phyloP scores from a whole-genome alignment of 2,797 vertebrate species.

The Capromys pilorides region DNA sequence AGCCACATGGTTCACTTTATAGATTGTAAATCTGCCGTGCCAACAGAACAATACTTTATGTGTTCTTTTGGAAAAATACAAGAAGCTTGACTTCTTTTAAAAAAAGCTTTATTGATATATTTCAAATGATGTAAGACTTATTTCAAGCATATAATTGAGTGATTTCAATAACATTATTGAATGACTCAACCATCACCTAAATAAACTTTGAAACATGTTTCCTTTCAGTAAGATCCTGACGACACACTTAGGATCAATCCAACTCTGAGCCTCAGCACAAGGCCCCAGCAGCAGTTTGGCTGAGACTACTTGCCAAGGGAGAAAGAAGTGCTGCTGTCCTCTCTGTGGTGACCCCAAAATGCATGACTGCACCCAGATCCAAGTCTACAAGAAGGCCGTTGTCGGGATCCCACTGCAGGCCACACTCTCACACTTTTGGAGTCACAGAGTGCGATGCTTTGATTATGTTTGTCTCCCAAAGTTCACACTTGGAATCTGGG shows the following conservation, averaged over 20 bases:
- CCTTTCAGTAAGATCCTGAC: not conserved
- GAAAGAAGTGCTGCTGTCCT: not conserved
- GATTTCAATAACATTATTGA: not conserved
- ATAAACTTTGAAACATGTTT: not conserved
- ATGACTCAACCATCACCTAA: not conserved
- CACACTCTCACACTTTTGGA: not conserved
- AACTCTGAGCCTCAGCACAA: not conserved
- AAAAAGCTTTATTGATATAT: not conserved
- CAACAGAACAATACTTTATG: not conserved
- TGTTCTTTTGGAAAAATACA: not conserved
- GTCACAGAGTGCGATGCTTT: not conserved
- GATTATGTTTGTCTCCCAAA: not conserved
- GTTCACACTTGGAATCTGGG: not conserved
- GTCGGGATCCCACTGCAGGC: not conserved
- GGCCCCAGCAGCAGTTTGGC: not conserved
- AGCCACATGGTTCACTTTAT: not conserved
- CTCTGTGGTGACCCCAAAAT: not conserved
- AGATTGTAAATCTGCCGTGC: not conserved
- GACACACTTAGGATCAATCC: not conserved
- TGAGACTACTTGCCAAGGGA: not conserved
- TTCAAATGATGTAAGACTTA: not conserved
- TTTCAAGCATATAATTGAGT: not conserved
- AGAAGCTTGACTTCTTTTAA: conserved; percentile 21
- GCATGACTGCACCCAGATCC: not conserved
- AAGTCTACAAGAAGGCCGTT: not conserved